Conservation (phyloP, 1,140 invertebrate genomes). For the Cheumatopsyche charites region DNA sequence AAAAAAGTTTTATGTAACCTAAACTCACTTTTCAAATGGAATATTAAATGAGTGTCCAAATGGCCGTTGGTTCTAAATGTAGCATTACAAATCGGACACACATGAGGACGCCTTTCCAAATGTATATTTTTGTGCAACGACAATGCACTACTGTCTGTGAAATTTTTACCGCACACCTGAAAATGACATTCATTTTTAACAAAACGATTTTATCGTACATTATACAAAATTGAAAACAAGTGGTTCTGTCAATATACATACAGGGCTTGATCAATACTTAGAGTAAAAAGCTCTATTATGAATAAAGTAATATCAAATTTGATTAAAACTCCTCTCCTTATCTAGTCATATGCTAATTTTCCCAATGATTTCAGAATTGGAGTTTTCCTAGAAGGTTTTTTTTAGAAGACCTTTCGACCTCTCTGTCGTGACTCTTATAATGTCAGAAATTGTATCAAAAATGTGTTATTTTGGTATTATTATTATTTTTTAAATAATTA, state of each 20-base stretch:
- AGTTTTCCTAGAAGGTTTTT: too few species aligned
- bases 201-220: not conserved
- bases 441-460: too few species aligned
- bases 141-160: constrained; percentile 6
- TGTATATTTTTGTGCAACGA: constrained; percentile 22
- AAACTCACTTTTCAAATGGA: constrained; percentile 25
- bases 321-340: too few species aligned
- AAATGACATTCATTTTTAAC: not conserved
- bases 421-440: too few species aligned
- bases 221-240: not conserved
- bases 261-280: not conserved
- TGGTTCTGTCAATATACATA: not conserved
- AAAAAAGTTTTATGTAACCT: not conserved
- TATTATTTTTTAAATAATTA: too few species aligned
- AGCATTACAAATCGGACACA: constrained; percentile 13
- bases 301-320: too few species aligned
- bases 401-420: too few species aligned
- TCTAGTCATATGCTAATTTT: too few species aligned
- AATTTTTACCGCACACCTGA: constrained; percentile 33
- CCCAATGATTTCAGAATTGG: too few species aligned
- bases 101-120: not conserved
- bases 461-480: too few species aligned
- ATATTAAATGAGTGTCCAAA: constrained; percentile 3
- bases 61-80: constrained; percentile 18
- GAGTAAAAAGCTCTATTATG: too few species aligned